Conservation (phyloP, 2,888 invertebrate genomes). For the Pristionchus maxplancki region DNA sequence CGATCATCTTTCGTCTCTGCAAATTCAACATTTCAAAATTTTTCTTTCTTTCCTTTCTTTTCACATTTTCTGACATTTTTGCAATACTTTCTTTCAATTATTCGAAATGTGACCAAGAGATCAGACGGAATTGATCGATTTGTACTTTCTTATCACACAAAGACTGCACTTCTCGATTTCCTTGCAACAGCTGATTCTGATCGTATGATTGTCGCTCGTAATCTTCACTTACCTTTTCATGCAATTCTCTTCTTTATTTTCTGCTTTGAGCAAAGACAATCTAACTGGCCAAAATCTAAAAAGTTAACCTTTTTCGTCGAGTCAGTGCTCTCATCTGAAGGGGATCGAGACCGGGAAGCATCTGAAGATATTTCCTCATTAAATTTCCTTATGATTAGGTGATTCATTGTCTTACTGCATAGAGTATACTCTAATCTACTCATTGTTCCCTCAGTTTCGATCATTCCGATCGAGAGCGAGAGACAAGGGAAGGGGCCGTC, state of each 20-base stretch:
- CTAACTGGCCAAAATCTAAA: background rate
- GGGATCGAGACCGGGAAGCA: background rate
- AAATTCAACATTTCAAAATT: background rate
- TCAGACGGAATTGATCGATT: background rate
- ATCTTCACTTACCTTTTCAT: too few species aligned
- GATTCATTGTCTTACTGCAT: background rate
- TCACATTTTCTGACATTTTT: too few species aligned
- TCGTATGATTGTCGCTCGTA: too few species aligned
- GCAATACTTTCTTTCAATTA: background rate
- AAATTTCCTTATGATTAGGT: background rate
- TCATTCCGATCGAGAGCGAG: background rate
- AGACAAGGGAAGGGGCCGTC: too few species aligned
- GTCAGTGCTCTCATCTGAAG: background rate
- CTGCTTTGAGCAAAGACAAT: too few species aligned
- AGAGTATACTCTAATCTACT: background rate
- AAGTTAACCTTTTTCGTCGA: background rate
- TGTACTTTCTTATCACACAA: background rate
- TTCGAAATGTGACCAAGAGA: background rate
- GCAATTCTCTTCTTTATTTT: too few species aligned
- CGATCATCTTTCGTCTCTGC: slow-evolving; percentile 55
- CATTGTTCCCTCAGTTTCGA: background rate
- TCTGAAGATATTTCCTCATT: slow-evolving; percentile 3
- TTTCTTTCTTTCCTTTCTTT: background rate
- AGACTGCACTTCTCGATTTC: too few species aligned
- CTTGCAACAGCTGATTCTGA: too few species aligned